A percentile compares a stretch with the other conserved stretches of the same genome.
Conservation (phyloP, 2,888 invertebrate species). For the Ceriagrion tenellum region DNA sequence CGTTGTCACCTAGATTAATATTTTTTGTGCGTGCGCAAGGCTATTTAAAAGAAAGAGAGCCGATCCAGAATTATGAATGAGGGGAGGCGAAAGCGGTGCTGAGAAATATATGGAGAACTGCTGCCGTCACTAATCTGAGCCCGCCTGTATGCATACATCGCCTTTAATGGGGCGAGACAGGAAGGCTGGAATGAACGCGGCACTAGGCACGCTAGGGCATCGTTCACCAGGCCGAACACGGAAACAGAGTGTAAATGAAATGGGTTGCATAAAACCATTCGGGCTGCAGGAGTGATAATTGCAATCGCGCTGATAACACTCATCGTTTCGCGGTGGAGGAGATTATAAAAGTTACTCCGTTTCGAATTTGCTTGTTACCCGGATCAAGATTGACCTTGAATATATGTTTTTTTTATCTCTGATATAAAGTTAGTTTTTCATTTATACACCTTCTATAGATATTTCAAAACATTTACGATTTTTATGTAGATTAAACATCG, state of each 20-base stretch:
- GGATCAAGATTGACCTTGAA: too few species aligned
- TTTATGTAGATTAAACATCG: too few species aligned
- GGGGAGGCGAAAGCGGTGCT: not conserved
- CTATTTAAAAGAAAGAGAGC: not conserved
- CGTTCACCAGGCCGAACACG: not conserved
- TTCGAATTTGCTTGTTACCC: too few species aligned
- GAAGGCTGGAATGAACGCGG: not conserved
- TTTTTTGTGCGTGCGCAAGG: not conserved
- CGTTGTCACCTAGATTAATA: not conserved
- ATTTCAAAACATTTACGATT: too few species aligned
- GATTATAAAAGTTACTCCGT: not conserved
- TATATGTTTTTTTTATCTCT: too few species aligned
- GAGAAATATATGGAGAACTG: not conserved
- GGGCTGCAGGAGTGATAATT: not conserved
- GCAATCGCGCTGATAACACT: not conserved
- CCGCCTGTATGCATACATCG: not conserved
- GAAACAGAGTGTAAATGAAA: not conserved
- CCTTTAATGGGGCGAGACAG: conserved; percentile 23
- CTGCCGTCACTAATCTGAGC: not conserved
- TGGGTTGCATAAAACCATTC: not conserved
- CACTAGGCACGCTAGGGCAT: not conserved
- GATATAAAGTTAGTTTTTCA: too few species aligned
- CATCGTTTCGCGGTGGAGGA: not conserved
- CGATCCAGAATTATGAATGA: not conserved
- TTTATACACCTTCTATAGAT: too few species aligned